Conservation (phyloP, 2,888 invertebrate genomes). For the Pilophorus perplexus region DNA sequence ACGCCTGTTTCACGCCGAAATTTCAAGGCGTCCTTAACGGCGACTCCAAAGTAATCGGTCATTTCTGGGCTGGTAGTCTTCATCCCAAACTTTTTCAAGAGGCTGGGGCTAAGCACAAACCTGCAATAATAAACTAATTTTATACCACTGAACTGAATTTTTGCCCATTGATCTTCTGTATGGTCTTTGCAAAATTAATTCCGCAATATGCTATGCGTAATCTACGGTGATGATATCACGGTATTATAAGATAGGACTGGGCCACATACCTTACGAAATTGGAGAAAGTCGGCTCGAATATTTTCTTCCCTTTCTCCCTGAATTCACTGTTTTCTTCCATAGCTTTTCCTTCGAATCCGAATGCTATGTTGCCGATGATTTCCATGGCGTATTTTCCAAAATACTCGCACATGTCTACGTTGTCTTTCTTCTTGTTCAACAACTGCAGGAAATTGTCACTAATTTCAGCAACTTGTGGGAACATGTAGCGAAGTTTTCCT, state of each 20-base stretch:
- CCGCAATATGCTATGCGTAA: too few relatives aligned
- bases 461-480: background rate
- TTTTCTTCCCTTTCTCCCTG: background rate
- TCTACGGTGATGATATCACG: background rate
- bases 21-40: background rate
- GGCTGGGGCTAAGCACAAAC: too few relatives aligned
- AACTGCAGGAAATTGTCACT: background rate
- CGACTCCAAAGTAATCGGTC: background rate
- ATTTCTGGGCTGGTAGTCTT: background rate
- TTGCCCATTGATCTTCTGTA: too few relatives aligned
- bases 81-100: background rate
- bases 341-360: background rate
- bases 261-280: background rate
- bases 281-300: background rate
- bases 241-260: background rate
- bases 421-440: background rate
- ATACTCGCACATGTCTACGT: background rate
- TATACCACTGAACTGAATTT: too few relatives aligned
- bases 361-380: background rate
- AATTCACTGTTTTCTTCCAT: slow-evolving; percentile 8
- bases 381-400: slow-evolving; percentile 3
- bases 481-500: background rate
- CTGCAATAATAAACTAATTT: too few relatives aligned
- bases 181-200: too few relatives aligned
- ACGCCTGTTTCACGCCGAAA: background rate